Evolutionary conservation across 1,140 invertebrate genomes (phyloP), one percentile per base, ranked within the genome.

Genomic region (Lucilia sericata): DNA sequence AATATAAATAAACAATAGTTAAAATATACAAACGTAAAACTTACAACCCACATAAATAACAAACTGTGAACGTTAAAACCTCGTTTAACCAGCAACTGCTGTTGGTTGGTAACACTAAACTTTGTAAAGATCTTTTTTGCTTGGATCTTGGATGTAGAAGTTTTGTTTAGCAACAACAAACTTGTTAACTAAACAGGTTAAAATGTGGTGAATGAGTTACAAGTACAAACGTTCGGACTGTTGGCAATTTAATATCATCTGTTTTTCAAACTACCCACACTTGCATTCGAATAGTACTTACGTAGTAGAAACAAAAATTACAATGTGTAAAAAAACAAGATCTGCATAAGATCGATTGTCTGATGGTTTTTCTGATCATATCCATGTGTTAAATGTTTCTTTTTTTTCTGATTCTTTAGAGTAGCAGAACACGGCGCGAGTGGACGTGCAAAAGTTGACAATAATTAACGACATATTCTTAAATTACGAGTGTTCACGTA

Each of bases 171-270:
- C 51, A 55, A 17, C 12, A 55, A 55, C 12, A 55, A 55, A 55
- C 51, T 55, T 55, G 51, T 55, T 55, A 55, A 55, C 51, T 55
- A 55, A 55, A 55, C 51, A 55, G 51, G 51, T 55, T 55, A 55
- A 55, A 17, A 55, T 55, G 17, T 55, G 42, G 42, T 42, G 5
- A 42, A 42, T 42, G 42, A 42, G 10, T 51, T n/a, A 51, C 49
- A 51, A 51, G 49, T 51, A 51, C 49, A 13, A 12, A 51, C 12
- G 12, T n/a, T n/a, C n/a, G 1, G 42, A 42, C 5, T 42, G 42
- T 42, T 42, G 42, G 42, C 42, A 42, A 42, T 42, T 42, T 55
- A 13, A 55, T 55, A 55, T 55, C 51, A 55, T 55, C 51, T 55
- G 51, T 55, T 55, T 55, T 55, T 3, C 25, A 30, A 42, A 42